Percentiles rank a stretch among this genome's conserved stretches.
Conservation (phyloP, 2,888 invertebrate genomes). For the Spialia ferax region DNA sequence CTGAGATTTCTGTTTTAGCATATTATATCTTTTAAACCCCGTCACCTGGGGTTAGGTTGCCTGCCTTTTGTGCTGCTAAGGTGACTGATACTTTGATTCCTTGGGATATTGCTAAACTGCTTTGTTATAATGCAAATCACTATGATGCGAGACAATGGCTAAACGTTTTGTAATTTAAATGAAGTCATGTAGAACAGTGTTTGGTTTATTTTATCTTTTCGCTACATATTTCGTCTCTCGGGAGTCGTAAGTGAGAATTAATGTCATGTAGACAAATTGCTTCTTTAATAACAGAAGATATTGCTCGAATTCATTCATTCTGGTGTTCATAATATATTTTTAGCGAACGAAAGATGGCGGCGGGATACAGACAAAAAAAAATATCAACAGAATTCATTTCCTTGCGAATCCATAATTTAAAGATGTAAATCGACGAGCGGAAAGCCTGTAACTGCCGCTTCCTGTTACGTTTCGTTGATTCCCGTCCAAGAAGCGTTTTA, state of each 20-base stretch:
- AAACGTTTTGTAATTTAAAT: neutral
- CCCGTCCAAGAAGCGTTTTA: slow-evolving; percentile 49
- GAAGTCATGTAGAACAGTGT: neutral
- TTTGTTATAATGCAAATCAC: slow-evolving; percentile 5
- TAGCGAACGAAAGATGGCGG: slow-evolving; percentile 28
- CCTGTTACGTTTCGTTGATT: slow-evolving; percentile 59
- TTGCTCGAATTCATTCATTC: slow-evolving; percentile 8
- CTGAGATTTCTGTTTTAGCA: slow-evolving; percentile 53
- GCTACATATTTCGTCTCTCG: neutral
- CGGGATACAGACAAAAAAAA: slow-evolving; percentile 53
- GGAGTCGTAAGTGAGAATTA: neutral
- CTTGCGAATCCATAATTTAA: slow-evolving; percentile 36
- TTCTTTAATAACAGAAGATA: slow-evolving; percentile 23
- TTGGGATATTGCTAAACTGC: slow-evolving; percentile 12
- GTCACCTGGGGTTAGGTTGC: slow-evolving; percentile 55
- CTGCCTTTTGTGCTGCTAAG: slow-evolving; percentile 42
- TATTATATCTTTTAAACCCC: slow-evolving; percentile 55
- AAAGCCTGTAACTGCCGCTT: slow-evolving; percentile 64
- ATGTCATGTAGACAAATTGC: slow-evolving; percentile 6
- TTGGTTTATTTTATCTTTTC: neutral
- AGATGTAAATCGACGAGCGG: slow-evolving; percentile 60
- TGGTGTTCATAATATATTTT: slow-evolving; percentile 20
- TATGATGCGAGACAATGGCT: no score
- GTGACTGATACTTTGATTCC: slow-evolving; percentile 41
- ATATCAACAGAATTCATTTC: slow-evolving; percentile 52